A percentile compares a stretch with the other conserved stretches of the same genome.
phyloP scores from a whole-genome alignment of 2,113 vertebrate genomes.

The Narcine bancroftii region DNA sequence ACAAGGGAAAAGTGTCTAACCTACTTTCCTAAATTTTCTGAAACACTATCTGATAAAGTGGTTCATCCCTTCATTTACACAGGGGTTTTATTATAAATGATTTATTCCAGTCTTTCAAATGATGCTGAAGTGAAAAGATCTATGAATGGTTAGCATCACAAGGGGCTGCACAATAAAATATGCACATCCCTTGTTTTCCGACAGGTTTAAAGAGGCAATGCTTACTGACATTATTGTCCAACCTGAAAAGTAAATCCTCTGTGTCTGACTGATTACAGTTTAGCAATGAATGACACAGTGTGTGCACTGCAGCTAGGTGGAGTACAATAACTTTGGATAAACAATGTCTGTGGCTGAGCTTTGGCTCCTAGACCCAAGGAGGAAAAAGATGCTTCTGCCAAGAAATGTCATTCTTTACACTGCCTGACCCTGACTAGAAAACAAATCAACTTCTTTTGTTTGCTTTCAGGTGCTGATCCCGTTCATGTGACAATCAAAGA shows the following conservation, averaged over 20 bases:
- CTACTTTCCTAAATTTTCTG: background rate
- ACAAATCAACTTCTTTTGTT: constrained; percentile 39
- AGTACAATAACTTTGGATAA: constrained; percentile 41
- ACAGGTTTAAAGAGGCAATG: background rate
- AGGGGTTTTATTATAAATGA: background rate
- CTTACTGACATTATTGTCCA: constrained; percentile 3
- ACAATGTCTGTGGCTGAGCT: constrained; percentile 40
- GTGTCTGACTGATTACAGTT: background rate
- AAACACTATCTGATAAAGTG: background rate
- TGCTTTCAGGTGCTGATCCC: constrained; percentile 10
- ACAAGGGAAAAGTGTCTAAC: background rate
- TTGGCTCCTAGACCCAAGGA: constrained; percentile 42
- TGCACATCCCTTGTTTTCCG: background rate
- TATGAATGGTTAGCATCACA: too few species aligned
- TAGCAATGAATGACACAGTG: background rate
- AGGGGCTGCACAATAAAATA: background rate
- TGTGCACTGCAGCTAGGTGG: constrained; percentile 40
- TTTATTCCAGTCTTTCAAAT: constrained; percentile 10
- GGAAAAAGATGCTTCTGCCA: constrained; percentile 43
- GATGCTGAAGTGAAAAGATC: background rate
- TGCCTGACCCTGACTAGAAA: constrained; percentile 42
- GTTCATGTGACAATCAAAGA: background rate
- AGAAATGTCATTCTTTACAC: constrained; percentile 44
- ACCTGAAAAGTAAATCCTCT: background rate
- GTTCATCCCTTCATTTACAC: background rate